Evolutionary conservation across 2,113 vertebrate species (phyloP), one percentile per base, ranked within the genome.

Genomic region (Cyphotilapia sp.): DNA sequence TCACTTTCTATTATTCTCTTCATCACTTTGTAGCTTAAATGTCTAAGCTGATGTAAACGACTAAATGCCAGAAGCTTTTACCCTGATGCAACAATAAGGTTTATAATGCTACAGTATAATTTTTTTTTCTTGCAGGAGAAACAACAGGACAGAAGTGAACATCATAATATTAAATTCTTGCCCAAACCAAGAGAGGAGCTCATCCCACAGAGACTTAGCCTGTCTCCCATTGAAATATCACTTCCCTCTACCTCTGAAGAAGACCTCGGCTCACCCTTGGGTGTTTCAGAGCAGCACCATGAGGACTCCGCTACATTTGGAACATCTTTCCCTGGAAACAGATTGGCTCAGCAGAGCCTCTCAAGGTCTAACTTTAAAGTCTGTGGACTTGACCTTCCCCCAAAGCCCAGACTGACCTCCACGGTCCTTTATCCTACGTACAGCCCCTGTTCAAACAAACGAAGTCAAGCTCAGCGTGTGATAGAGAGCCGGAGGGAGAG

Each of bases 331-430:
- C 19, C 80, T 29, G 8, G n/a, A 51, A 88, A 3, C 49, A 92
- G 81, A 82, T 66, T 59, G 33, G 87, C 95, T 0, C 59, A 81
- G 2, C 86, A 31, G 7, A 95, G 92, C 45, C 19, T 95, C 33
- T 96, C 95, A 0, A 54, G 90, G 10, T 91, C 92, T 2, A 82
- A 94, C 8, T 83, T 85, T 0, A 90, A 95, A 59, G 93, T 91
- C 2, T 88, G 92, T 45, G 89, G 88, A 35, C 94, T 91, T 4
- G 89, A 85, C 69, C 42, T 51, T 51, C 93, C 95, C 51, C 11
- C 85, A 9, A 94, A 85, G 57, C 95, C 91, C 1, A 94, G 19
- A 3, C 89, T 93, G 83, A 92, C 89, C 40, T 96, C 96, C 47
- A 93, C 94, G 13, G 94, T 92, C 13, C 85, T 89, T 11, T 13